These are phyloP conservation scores for Apodemus agrarius DNA, from an alignment of 2,797 vertebrate genomes.

Conservation along the genomic window DNA sequence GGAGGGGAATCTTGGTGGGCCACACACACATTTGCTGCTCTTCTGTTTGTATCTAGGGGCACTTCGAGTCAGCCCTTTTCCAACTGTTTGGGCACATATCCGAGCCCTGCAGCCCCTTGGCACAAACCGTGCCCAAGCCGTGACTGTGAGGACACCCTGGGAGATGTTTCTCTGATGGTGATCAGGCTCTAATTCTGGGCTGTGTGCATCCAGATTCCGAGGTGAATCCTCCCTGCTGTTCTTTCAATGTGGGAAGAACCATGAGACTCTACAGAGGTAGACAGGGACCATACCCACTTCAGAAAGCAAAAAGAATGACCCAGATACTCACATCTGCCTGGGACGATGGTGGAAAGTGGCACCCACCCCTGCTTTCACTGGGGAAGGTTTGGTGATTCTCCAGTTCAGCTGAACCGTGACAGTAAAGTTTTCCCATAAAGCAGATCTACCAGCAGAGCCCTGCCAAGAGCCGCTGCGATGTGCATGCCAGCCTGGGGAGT, in stretches of 20 bases:
- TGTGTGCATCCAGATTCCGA: background rate
- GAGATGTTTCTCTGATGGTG: background rate
- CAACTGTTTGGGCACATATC: background rate
- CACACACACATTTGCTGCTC: conserved; percentile 49
- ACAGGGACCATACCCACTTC: background rate
- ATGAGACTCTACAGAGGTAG: background rate
- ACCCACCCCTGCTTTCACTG: background rate
- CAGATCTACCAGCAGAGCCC: background rate
- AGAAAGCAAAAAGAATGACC: conserved; percentile 6
- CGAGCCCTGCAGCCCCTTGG: background rate
- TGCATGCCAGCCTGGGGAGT: background rate
- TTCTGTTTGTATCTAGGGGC: background rate
- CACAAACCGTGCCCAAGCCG: background rate
- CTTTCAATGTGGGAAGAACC: background rate
- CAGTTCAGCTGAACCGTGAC: background rate
- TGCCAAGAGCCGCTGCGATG: background rate
- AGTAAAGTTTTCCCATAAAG: conserved; percentile 42
- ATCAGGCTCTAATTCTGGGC: background rate
- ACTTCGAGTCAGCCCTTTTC: background rate
- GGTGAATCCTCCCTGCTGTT: background rate
- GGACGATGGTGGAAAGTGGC: background rate
- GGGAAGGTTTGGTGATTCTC: background rate
- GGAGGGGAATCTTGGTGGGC: background rate
- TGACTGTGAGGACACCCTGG: background rate
- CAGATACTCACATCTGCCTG: background rate